These are phyloP conservation scores for Drosophila sp. DNA, from an alignment of 1,140 invertebrate species.

Conservation along the genomic window DNA sequence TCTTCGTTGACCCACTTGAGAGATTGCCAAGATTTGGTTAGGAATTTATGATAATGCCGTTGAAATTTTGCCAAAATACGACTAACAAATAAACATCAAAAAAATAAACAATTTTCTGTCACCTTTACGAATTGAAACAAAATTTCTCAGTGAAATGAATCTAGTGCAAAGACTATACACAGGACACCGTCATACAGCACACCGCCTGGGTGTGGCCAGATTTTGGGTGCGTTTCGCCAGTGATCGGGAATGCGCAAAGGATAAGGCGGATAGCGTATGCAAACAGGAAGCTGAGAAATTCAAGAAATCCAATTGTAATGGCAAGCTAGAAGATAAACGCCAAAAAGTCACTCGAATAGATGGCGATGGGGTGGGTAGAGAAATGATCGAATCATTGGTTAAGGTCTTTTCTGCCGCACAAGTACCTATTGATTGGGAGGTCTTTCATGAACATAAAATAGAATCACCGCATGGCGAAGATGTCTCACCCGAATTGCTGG, in stretches of 20 bases:
- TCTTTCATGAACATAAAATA: background rate
- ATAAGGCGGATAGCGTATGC: conserved; percentile 11
- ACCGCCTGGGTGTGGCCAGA: background rate
- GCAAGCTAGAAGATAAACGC: background rate
- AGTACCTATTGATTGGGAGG: conserved; percentile 56
- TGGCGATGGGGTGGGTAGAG: conserved; percentile 59
- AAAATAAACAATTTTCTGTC: conserved; percentile 28
- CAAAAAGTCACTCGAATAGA: conserved; percentile 45
- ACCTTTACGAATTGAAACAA: conserved; percentile 28
- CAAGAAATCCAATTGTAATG: background rate
- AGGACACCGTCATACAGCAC: background rate
- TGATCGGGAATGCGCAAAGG: conserved; percentile 27
- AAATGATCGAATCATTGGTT: conserved; percentile 40
- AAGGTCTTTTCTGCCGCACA: conserved; percentile 31
- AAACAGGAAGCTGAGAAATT: background rate
- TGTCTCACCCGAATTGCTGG: conserved; percentile 22
- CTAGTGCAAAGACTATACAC: conserved; percentile 29
- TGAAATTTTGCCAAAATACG: conserved; percentile 44
- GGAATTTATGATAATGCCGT: conserved; percentile 41
- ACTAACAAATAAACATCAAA: background rate
- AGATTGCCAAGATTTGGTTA: conserved; percentile 28
- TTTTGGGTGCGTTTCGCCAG: background rate
- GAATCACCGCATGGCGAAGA: background rate
- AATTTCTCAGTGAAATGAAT: conserved; percentile 58
- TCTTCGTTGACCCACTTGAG: conserved; percentile 40